These are phyloP conservation scores for Lepidochrysops patricia DNA, from an alignment of 2,888 invertebrate genomes.

Conservation along the genomic window DNA sequence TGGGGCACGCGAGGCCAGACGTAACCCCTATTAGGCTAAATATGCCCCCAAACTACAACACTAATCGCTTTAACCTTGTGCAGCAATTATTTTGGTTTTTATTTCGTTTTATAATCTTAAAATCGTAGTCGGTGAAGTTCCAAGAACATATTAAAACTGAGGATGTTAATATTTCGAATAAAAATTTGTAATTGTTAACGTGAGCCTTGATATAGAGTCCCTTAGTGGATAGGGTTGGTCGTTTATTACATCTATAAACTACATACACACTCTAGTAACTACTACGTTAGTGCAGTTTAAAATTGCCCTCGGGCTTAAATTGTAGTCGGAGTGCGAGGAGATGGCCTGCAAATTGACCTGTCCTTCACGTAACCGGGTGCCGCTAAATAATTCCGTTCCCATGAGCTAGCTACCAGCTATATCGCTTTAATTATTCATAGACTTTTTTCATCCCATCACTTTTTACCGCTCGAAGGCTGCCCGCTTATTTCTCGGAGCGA, in stretches of 20 bases:
- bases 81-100: slow-evolving; percentile 4
- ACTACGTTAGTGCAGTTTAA: not conserved
- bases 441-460: slow-evolving; percentile 67
- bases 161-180: not conserved
- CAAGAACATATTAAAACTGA: not conserved
- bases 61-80: slow-evolving; percentile 10
- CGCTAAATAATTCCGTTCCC: slow-evolving; percentile 69
- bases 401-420: slow-evolving; percentile 72
- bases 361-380: slow-evolving; percentile 53
- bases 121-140: not conserved
- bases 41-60: slow-evolving; percentile 60
- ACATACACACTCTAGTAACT: not conserved
- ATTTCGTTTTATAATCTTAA: not conserved
- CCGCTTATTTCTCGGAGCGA: slow-evolving; percentile 50
- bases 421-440: slow-evolving; percentile 75
- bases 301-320: slow-evolving; percentile 35
- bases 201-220: not conserved
- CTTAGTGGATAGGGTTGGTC: not conserved
- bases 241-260: not conserved
- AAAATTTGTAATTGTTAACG: not conserved
- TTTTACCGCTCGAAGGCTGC: slow-evolving; percentile 63
- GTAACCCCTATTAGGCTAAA: slow-evolving; percentile 70
- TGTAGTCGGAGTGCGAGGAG: slow-evolving; percentile 38
- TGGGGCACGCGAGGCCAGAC: slow-evolving; percentile 55
- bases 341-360: slow-evolving; percentile 69